Conservation (phyloP, 2,113 vertebrate species). For the Montifringilla adamsi region DNA sequence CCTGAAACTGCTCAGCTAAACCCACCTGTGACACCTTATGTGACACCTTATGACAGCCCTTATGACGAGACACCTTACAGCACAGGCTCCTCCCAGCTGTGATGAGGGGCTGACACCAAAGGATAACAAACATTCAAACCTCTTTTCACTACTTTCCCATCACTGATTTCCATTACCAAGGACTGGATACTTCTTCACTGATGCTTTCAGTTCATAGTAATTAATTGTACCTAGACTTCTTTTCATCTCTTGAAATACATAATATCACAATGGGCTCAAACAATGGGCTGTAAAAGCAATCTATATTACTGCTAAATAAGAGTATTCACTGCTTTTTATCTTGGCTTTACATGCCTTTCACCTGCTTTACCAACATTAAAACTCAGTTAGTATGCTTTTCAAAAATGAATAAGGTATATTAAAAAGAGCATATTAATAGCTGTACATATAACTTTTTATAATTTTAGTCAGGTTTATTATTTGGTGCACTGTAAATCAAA, state of each 20-base stretch:
- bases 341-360: conserved; percentile 54
- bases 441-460: conserved; percentile 44
- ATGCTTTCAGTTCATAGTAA: conserved; percentile 76
- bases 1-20: not conserved
- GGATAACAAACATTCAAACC: not conserved
- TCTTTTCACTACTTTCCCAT: not conserved
- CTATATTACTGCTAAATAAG: conserved; percentile 59
- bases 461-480: conserved; percentile 64
- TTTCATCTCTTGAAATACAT: conserved; percentile 57
- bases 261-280: conserved; percentile 24
- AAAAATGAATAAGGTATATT: conserved; percentile 54
- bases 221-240: conserved; percentile 78
- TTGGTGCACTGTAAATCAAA: conserved; percentile 67
- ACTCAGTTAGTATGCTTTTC: conserved; percentile 60
- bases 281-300: conserved; percentile 33
- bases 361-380: conserved; percentile 66
- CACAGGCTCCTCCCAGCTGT: not conserved
- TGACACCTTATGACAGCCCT: not conserved
- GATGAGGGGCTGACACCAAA: not conserved
- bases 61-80: not conserved
- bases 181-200: conserved; percentile 67
- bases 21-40: fast-evolving
- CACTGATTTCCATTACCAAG: not conserved
- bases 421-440: conserved; percentile 55
- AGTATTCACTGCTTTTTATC: conserved; percentile 56